Conservation (phyloP, 2,113 vertebrate genomes). For the Labeo catla region DNA sequence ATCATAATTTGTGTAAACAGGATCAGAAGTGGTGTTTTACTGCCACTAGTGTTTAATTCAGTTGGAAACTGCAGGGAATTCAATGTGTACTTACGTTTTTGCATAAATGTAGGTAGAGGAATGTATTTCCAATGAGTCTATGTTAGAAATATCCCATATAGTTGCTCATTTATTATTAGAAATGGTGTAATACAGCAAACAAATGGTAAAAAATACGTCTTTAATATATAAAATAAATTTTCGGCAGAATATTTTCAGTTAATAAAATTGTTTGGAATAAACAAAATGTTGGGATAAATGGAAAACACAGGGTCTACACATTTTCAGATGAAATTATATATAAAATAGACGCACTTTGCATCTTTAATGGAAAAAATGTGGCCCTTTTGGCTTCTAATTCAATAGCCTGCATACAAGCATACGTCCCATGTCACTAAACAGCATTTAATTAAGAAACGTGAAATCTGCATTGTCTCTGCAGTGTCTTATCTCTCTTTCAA, state of each 20-base stretch:
- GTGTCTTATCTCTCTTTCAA: background rate
- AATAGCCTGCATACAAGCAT: background rate
- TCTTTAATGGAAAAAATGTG: background rate
- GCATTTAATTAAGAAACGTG: background rate
- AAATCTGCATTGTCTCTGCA: background rate
- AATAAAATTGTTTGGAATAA: no score
- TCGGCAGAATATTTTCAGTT: no score
- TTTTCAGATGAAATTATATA: background rate
- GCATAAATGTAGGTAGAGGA: no score
- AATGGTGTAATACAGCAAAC: background rate
- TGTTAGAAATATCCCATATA: background rate
- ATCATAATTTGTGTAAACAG: background rate
- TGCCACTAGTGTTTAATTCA: background rate
- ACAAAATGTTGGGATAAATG: no score
- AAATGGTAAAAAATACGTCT: no score
- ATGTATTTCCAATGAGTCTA: background rate
- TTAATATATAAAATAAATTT: no score
- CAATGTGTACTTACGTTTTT: background rate
- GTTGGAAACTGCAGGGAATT: background rate
- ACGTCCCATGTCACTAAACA: background rate
- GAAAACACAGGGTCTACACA: background rate
- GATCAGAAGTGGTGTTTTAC: background rate
- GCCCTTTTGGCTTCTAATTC: background rate
- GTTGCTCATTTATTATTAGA: background rate
- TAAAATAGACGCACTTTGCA: background rate